Evolutionary conservation across 2,113 vertebrate species (phyloP).

Genomic region (Scortum barcoo): DNA sequence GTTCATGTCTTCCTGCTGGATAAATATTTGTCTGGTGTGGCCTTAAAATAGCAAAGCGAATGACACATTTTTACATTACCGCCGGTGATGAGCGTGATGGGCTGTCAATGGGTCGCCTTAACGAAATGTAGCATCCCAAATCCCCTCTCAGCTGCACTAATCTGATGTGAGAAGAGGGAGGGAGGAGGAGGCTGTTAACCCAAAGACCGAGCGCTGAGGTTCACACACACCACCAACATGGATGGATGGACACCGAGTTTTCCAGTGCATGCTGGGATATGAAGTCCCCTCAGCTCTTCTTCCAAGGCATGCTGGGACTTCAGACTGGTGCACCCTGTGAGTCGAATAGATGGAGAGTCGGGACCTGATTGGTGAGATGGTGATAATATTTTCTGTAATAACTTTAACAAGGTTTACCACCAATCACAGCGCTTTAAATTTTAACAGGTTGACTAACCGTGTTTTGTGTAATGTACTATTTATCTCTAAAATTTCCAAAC

Average conservation of each 20-base stretch:
- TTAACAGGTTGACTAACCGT: too few species aligned
- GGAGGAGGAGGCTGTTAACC: constrained; percentile 25
- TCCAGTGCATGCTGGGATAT: not conserved
- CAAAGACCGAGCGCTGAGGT: constrained; percentile 22
- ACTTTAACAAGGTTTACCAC: too few species aligned
- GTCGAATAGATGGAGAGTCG: too few species aligned
- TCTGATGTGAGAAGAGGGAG: constrained; percentile 41
- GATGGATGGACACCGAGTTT: not conserved
- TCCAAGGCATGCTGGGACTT: too few species aligned
- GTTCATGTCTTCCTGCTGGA: constrained; percentile 17
- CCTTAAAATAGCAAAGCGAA: constrained; percentile 56
- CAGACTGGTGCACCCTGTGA: too few species aligned
- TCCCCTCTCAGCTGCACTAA: constrained; percentile 65
- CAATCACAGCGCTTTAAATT: too few species aligned
- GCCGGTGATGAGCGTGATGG: constrained; percentile 51
- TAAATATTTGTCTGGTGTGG: constrained; percentile 41
- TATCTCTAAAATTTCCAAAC: too few species aligned
- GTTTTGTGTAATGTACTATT: too few species aligned
- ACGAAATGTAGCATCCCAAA: constrained; percentile 46
- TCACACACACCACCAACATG: not conserved
- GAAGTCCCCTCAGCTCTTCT: not conserved
- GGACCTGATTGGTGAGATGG: too few species aligned
- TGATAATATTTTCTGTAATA: too few species aligned
- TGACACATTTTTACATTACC: constrained; percentile 58
- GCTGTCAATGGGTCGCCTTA: constrained; percentile 62